phyloP scores from a whole-genome alignment of 2,797 vertebrate species.

The Triplophysa yarkandensis region DNA sequence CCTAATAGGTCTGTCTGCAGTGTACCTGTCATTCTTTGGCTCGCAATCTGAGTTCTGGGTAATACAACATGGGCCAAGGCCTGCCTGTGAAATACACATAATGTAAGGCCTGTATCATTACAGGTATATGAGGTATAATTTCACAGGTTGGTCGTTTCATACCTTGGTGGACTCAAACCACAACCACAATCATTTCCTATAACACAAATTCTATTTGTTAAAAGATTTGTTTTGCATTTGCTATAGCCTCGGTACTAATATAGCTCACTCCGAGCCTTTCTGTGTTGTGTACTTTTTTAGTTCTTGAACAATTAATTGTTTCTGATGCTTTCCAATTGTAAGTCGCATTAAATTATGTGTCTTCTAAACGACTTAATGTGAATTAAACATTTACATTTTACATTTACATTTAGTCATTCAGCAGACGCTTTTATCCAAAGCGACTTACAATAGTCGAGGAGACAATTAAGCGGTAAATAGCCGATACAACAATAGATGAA shows the following conservation, averaged over 20 bases:
- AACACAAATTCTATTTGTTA: neutral
- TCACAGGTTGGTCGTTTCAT: neutral
- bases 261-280: neutral
- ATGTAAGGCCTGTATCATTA: slow-evolving; percentile 24
- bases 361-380: neutral
- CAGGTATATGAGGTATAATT: neutral
- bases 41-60: slow-evolving; percentile 14
- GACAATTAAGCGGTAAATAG: too few relatives aligned
- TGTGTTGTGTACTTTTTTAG: neutral
- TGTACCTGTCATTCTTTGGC: slow-evolving; percentile 57
- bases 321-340: neutral
- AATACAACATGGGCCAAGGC: slow-evolving; percentile 28
- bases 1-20: slow-evolving; percentile 61
- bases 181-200: neutral
- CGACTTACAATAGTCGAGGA: too few relatives aligned
- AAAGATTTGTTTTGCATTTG: neutral
- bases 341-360: neutral
- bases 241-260: neutral
- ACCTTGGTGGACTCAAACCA: neutral
- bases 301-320: neutral
- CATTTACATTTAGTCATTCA: too few relatives aligned
- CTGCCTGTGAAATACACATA: slow-evolving; percentile 6
- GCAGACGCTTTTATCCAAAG: too few relatives aligned
- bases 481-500: too few relatives aligned
- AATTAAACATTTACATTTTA: too few relatives aligned